These are phyloP conservation scores for Steinernema feltiae DNA, from an alignment of 1,140 invertebrate species.

Conservation along the genomic window DNA sequence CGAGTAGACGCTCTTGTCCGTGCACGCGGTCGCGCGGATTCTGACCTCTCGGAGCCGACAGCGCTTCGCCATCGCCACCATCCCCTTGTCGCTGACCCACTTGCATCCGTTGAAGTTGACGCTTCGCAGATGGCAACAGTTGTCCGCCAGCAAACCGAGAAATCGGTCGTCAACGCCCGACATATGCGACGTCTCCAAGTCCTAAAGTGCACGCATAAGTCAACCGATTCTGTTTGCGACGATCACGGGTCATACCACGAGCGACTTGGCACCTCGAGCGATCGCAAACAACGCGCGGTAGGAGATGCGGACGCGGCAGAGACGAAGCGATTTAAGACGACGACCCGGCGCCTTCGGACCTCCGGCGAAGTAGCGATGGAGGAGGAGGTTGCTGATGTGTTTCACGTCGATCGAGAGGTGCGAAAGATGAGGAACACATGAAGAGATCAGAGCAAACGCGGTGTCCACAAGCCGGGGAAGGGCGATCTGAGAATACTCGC, in stretches of 20 bases:
- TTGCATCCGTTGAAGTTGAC: slow-evolving; percentile 56
- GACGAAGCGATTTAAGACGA: slow-evolving; percentile 41
- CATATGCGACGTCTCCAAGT: slow-evolving; percentile 53
- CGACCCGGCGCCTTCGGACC: slow-evolving; percentile 31
- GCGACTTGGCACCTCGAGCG: slow-evolving; percentile 44
- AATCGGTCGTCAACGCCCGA: slow-evolving; percentile 49
- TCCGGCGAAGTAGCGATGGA: slow-evolving; percentile 41
- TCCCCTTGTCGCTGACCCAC: slow-evolving; percentile 55
- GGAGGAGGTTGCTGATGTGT: slow-evolving; percentile 41
- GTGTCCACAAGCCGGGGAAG: slow-evolving; percentile 45
- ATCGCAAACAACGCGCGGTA: slow-evolving; percentile 54
- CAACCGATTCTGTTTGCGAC: not conserved
- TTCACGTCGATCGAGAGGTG: slow-evolving; percentile 48
- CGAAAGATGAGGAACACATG: slow-evolving; percentile 38
- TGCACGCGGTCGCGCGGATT: slow-evolving; percentile 52
- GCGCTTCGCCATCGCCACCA: slow-evolving; percentile 44
- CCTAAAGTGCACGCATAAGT: slow-evolving; percentile 16
- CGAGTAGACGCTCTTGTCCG: slow-evolving; percentile 51
- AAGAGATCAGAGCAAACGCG: slow-evolving; percentile 38
- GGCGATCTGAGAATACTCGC: slow-evolving; percentile 1
- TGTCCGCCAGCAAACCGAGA: slow-evolving; percentile 47
- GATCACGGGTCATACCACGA: slow-evolving; percentile 26
- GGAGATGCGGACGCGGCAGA: slow-evolving; percentile 48
- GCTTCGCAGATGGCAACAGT: slow-evolving; percentile 33
- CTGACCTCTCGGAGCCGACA: slow-evolving; percentile 49